Evolutionary conservation across 2,113 vertebrate species (phyloP).

Genomic region (Damaliscus lunatus): DNA sequence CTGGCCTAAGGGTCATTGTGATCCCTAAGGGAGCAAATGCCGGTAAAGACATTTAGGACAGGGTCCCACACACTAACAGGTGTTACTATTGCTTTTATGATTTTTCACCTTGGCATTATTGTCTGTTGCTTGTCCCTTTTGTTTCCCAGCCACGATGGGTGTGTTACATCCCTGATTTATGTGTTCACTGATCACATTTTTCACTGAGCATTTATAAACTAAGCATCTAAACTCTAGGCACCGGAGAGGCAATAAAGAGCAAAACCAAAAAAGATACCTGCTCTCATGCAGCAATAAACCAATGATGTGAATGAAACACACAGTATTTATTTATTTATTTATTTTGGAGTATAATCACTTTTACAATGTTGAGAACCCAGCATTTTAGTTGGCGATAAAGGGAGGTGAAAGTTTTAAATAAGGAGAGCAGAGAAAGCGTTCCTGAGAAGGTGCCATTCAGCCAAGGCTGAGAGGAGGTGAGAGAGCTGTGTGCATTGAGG

Average conservation of each 20-base stretch:
- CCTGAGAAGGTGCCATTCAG: not conserved
- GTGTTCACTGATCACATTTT: too few relatives aligned
- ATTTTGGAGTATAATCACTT: not conserved
- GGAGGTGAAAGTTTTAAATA: not conserved
- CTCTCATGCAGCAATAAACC: not conserved
- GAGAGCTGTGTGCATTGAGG: not conserved
- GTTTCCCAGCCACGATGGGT: not conserved
- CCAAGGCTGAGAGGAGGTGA: not conserved
- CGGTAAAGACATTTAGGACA: not conserved
- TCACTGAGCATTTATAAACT: not conserved
- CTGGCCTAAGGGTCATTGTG: not conserved
- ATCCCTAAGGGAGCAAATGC: not conserved
- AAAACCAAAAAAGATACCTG: not conserved
- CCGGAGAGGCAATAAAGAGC: not conserved
- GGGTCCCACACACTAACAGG: not conserved
- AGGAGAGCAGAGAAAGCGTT: not conserved
- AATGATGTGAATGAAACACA: not conserved
- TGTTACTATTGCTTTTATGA: too few relatives aligned
- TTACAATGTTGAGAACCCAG: not conserved
- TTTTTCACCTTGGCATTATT: accelerated
- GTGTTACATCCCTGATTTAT: accelerated
- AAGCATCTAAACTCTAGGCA: not conserved
- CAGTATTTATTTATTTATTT: not conserved
- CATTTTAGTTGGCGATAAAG: not conserved
- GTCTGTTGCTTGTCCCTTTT: not conserved